Percentiles rank a stretch among this genome's conserved stretches.
Evolutionary conservation across 1,140 invertebrate species (phyloP).

Genomic region (Papilio glaucus): DNA sequence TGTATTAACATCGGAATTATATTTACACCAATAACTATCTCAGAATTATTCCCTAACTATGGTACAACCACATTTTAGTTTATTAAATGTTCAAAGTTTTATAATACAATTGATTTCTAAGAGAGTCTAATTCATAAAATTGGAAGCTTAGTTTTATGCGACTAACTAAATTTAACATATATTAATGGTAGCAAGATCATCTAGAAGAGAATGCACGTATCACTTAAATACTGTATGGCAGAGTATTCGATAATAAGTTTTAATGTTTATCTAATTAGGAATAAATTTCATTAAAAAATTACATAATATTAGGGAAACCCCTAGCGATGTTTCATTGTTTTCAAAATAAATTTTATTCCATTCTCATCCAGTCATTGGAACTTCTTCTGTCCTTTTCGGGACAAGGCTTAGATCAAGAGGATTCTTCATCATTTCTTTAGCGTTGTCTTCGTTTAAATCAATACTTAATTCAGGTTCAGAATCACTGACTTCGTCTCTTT

Average conservation of each 20-base stretch:
- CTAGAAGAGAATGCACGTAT: conserved; percentile 70
- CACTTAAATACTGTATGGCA: conserved; percentile 81
- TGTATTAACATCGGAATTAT: not conserved
- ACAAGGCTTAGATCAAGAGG: conserved; percentile 88
- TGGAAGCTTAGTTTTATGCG: conserved; percentile 35
- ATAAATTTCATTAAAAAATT: conserved; percentile 56
- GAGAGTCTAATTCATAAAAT: not conserved
- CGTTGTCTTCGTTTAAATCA: conserved; percentile 77
- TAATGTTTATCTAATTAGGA: conserved; percentile 53
- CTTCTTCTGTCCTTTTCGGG: conserved; percentile 78
- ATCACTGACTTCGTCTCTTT: conserved; percentile 81
- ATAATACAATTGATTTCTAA: not conserved
- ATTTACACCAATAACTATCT: conserved; percentile 7
- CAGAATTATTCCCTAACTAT: no score
- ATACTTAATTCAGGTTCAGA: conserved; percentile 79
- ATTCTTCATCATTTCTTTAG: conserved; percentile 83
- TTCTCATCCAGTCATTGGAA: conserved; percentile 78
- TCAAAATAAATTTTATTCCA: conserved; percentile 2
- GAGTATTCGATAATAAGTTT: conserved; percentile 62
- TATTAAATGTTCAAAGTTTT: not conserved
- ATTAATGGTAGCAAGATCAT: conserved; percentile 66
- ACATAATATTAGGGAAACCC: conserved; percentile 59
- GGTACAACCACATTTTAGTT: not conserved
- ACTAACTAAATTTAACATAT: conserved; percentile 56
- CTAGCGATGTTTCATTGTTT: conserved; percentile 9